Base-by-base conservation (phyloP, 2,888 invertebrate genomes). In the Acronicta psi region DNA sequence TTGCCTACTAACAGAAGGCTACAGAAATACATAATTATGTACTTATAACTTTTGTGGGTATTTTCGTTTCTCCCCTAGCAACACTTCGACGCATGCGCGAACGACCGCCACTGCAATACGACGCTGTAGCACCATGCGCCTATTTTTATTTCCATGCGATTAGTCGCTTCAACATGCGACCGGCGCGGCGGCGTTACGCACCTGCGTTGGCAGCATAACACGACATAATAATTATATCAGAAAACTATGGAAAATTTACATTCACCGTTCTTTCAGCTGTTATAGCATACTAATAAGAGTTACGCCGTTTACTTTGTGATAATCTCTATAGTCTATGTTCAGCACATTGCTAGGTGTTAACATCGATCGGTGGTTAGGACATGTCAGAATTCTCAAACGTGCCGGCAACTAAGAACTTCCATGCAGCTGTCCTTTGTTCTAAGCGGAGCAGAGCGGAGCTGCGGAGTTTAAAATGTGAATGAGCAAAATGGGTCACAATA, bases 101-200 rank as follows among this genome's bases (percentile, higher is more conserved):
- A 60, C 9, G 45, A 7, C 66, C 77, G 86, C 90, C 84, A 89
- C 93, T 91, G 93, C 93, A 93, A 90, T 93, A 93, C 92, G 92
- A 84, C 93, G 91, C 70, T 79, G 80, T 79, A 78, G 61, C 74
- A 80, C 81, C 67, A 80, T 80, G 84, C 83, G 79, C 83, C 86
- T 89, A 88, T 89, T 88, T 88, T 82, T 84, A 84, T 81, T 82
- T 80, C 73, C 70, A 50, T 77, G 74, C 80, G 79, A 69, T 70
- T 66, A 56, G 61, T 71, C 75, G 49, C 58, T 29, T 25, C 43
- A 60, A 61, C 75, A 75, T 51, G 56, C 57, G 40, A 71, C 59
- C 41, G 42, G 58, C 34, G 45, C 42, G 68, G 56, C 41, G 42
- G 58, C 34, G 45, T 44, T 47, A 56, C 40, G 11, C 57, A 64